Base-by-base conservation (phyloP, 2,888 invertebrate genomes). In the Xanthostigma xanthostigma region DNA sequence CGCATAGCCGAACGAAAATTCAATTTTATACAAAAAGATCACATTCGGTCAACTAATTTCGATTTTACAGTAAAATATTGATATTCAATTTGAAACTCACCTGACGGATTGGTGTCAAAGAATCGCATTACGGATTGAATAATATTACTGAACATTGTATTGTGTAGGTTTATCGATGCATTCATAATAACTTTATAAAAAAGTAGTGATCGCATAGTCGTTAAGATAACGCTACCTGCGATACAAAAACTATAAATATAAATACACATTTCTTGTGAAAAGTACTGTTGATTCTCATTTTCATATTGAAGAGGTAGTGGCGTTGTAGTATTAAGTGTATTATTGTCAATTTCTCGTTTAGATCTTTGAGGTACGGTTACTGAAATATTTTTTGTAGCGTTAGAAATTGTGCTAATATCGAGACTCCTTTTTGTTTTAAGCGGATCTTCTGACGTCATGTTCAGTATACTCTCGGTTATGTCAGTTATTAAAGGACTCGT, bases 21-120 rank as follows among this genome's bases (percentile, higher is more conserved):
- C n/a, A n/a, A n/a, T n/a, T n/a, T n/a, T n/a, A n/a, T n/a, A n/a
- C n/a, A 4, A 17, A 27, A 27, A 27, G 6, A 27, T 27, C 5
- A 6, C 27, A 27, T 27, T 27, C 6, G 27, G 27, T 27, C 27
- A 27, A 37, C 9, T 11, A 10, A 12, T 48, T 5, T n/a, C 5
- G 41, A 47, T 42, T 36, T 43, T 46, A 13, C 38, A 36, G 35
- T n/a, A 36, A 34, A 41, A 45, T 33, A 34, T 13, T 38, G 11
- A 49, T 11, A 39, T 39, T 14, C 43, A 38, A 45, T 17, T 36
- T 44, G 17, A 36, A 56, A 55, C 70, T 71, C 64, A 75, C 81
- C 82, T 11, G 86, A 81, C 0, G 90, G 84, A 64, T 90, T 89
- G 8, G 77, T 80, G 62, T 89, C 85, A 64, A 91, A 92, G 68